A percentile compares a stretch with the other conserved stretches of the same genome.
Evolutionary conservation across 37 sponge, comb jelly and placozoan species (phyloP).

Genomic region (Aphrocallistes beatrix): DNA sequence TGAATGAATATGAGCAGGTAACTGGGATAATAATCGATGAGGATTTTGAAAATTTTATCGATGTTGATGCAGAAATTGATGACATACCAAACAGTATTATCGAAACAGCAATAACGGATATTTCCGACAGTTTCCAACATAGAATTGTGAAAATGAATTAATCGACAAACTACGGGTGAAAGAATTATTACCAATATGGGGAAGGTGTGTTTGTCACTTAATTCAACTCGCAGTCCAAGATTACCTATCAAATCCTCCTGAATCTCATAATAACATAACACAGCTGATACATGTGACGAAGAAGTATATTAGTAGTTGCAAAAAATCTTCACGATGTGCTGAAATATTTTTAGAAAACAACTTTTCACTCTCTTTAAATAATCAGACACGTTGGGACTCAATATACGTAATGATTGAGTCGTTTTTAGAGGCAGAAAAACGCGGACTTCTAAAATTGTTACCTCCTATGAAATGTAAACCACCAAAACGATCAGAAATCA

Average conservation of each 20-base stretch:
- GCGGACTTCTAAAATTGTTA: background rate
- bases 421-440: background rate
- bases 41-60: background rate
- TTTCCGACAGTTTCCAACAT: background rate
- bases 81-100: background rate
- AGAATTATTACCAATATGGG: background rate
- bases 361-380: background rate
- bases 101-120: background rate
- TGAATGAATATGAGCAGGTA: background rate
- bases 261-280: background rate
- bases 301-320: background rate
- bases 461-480: background rate
- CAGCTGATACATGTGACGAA: background rate
- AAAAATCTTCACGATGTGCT: background rate
- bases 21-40: background rate
- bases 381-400: background rate
- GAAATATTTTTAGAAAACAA: background rate
- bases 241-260: background rate
- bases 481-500: background rate
- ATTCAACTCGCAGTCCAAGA: background rate
- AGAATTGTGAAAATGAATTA: no score
- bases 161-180: background rate
- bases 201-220: slow-evolving; percentile 1
- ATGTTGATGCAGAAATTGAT: background rate
- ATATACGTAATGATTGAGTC: slow-evolving; percentile 8